phyloP scores from a whole-genome alignment of 2,113 vertebrate genomes.

The Glareola pratincola region DNA sequence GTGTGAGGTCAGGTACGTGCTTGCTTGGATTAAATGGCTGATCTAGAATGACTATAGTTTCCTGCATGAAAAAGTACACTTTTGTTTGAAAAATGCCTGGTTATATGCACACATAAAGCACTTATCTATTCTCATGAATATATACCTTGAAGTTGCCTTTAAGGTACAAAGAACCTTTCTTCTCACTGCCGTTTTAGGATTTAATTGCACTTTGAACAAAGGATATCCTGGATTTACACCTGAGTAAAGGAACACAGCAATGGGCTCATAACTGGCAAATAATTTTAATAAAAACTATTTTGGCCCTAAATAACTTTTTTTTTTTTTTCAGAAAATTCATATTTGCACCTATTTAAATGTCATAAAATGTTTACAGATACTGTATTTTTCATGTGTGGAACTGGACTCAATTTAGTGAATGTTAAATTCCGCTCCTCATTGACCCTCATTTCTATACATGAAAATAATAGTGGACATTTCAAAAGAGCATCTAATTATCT shows the following conservation, averaged over 20 bases:
- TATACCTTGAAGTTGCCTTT: not conserved
- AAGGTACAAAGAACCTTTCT: not conserved
- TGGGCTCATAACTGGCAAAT: not conserved
- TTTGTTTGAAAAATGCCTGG: not conserved
- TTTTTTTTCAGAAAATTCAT: slow-evolving; percentile 40
- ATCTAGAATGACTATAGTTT: not conserved
- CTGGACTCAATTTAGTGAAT: not conserved
- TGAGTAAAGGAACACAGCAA: not conserved
- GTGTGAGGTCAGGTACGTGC: not conserved
- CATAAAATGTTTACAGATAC: not conserved
- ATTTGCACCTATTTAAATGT: slow-evolving; percentile 31
- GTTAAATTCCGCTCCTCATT: not conserved
- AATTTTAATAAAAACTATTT: slow-evolving; percentile 43
- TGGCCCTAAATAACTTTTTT: slow-evolving; percentile 10
- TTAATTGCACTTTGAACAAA: not conserved
- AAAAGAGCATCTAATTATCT: not conserved
- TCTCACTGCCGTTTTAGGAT: not conserved
- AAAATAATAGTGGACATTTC: not conserved
- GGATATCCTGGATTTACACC: not conserved
- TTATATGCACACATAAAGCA: not conserved
- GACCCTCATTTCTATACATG: not conserved
- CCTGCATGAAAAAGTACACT: not conserved
- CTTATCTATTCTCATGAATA: not conserved
- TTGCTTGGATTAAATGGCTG: not conserved
- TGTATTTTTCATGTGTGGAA: not conserved